phyloP scores from a whole-genome alignment of 2,888 invertebrate species.

The Lathronympha strigana region DNA sequence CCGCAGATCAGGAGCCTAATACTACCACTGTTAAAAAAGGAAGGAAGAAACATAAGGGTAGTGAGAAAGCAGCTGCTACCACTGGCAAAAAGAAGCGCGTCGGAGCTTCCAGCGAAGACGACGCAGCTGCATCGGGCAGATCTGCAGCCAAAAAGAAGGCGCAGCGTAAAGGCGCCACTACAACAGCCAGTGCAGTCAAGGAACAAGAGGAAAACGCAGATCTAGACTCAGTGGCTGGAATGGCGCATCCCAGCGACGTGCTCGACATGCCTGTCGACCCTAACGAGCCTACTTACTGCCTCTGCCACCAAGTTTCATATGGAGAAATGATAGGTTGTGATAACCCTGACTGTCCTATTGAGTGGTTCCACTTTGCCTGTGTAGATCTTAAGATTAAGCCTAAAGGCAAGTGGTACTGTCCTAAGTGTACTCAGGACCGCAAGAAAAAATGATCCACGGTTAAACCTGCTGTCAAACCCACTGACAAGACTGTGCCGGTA shows the following conservation, averaged over 20 bases:
- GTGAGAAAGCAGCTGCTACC: slow-evolving; percentile 68
- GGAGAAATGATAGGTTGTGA: slow-evolving; percentile 99
- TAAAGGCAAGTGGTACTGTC: slow-evolving; percentile 98
- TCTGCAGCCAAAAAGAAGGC: slow-evolving; percentile 77
- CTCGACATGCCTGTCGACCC: slow-evolving; percentile 97
- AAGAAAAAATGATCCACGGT: slow-evolving; percentile 88
- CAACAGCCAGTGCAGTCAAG: slow-evolving; percentile 66
- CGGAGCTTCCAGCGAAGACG: slow-evolving; percentile 82
- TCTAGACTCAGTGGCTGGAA: slow-evolving; percentile 81
- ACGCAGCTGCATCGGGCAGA: slow-evolving; percentile 67
- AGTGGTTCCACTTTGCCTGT: slow-evolving; percentile 98
- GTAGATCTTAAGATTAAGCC: slow-evolving; percentile 95
- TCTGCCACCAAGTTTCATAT: slow-evolving; percentile 98
- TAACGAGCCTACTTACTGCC: slow-evolving; percentile 99
- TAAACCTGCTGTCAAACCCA: slow-evolving; percentile 64
- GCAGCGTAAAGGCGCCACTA: slow-evolving; percentile 69
- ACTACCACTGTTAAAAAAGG: slow-evolving; percentile 77
- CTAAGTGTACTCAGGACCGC: slow-evolving; percentile 93
- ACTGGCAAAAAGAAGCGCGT: slow-evolving; percentile 82
- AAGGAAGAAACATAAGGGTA: slow-evolving; percentile 75
- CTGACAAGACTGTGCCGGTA: slow-evolving; percentile 73
- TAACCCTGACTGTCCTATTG: slow-evolving; percentile 94
- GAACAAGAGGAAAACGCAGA: slow-evolving; percentile 77
- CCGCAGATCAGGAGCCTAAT: slow-evolving; percentile 74
- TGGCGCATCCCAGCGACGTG: slow-evolving; percentile 94